Conservation (phyloP, 2,888 invertebrate species). For the Aethes cnicana region DNA sequence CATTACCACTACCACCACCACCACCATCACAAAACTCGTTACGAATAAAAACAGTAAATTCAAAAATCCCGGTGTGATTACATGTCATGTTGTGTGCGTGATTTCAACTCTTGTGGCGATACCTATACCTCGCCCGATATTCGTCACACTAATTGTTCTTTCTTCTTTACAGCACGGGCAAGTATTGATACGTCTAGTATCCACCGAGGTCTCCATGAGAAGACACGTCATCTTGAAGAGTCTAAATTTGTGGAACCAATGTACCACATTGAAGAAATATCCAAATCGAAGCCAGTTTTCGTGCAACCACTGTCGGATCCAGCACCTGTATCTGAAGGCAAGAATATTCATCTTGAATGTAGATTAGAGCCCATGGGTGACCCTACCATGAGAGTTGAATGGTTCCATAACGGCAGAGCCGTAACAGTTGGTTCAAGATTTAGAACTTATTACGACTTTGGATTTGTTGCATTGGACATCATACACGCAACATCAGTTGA, state of each 20-base stretch:
- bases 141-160: slow-evolving; percentile 6
- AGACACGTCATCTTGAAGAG: slow-evolving; percentile 93
- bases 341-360: slow-evolving; percentile 95
- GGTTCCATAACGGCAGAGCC: slow-evolving; percentile 96
- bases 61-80: no score
- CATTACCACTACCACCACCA: no score
- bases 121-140: no score
- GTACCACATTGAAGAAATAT: slow-evolving; percentile 95
- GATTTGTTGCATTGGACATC: slow-evolving; percentile 97
- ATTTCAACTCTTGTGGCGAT: no score
- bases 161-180: slow-evolving; percentile 87
- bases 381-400: slow-evolving; percentile 96
- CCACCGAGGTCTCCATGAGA: slow-evolving; percentile 92
- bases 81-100: no score
- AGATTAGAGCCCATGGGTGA: slow-evolving; percentile 97
- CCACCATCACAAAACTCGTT: no score
- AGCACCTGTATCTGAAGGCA: slow-evolving; percentile 92
- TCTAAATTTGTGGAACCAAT: slow-evolving; percentile 93
- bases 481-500: slow-evolving; percentile 96
- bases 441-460: slow-evolving; percentile 97
- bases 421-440: slow-evolving; percentile 95
- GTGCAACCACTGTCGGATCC: slow-evolving; percentile 93
- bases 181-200: slow-evolving; percentile 95
- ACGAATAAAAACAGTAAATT: no score
- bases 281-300: slow-evolving; percentile 97